These are phyloP conservation scores for Galleria mellonella DNA, from an alignment of 1,140 invertebrate species.

Conservation along the genomic window DNA sequence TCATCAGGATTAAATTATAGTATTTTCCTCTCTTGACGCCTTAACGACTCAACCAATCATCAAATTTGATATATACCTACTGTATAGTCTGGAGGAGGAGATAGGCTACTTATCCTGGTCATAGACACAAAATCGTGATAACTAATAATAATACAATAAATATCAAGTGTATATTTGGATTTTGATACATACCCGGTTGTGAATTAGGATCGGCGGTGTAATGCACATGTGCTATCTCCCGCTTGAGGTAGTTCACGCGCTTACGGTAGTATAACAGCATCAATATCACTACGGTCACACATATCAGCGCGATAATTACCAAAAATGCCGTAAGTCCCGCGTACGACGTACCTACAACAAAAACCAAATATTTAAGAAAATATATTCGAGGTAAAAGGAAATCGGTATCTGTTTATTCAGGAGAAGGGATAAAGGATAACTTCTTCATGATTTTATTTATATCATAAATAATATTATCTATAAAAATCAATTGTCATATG, in stretches of 20 bases:
- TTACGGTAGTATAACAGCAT: constrained; percentile 86
- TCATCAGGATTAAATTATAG: too few species aligned
- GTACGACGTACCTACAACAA: constrained; percentile 18
- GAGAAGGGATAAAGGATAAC: too few species aligned
- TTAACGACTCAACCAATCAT: too few species aligned
- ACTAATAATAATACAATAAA: neutral
- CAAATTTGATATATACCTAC: too few species aligned
- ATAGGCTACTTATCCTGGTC: too few species aligned
- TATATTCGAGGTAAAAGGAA: too few species aligned
- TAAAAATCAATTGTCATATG: neutral
- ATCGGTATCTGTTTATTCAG: too few species aligned
- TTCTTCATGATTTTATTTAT: too few species aligned
- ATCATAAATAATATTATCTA: neutral
- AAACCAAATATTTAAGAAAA: neutral
- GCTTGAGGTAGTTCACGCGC: constrained; percentile 86
- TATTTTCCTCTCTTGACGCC: too few species aligned
- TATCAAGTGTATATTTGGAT: neutral
- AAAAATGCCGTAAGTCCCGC: constrained; percentile 79
- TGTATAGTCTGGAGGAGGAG: too few species aligned
- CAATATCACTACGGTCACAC: constrained; percentile 77
- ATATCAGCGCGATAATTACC: constrained; percentile 80
- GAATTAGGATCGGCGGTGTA: constrained; percentile 87
- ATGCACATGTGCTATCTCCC: constrained; percentile 90
- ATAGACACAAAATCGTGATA: too few species aligned
- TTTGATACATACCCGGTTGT: constrained; percentile 75